Evolutionary conservation across 2,113 vertebrate genomes (phyloP).

Genomic region (Cacatua alba): DNA sequence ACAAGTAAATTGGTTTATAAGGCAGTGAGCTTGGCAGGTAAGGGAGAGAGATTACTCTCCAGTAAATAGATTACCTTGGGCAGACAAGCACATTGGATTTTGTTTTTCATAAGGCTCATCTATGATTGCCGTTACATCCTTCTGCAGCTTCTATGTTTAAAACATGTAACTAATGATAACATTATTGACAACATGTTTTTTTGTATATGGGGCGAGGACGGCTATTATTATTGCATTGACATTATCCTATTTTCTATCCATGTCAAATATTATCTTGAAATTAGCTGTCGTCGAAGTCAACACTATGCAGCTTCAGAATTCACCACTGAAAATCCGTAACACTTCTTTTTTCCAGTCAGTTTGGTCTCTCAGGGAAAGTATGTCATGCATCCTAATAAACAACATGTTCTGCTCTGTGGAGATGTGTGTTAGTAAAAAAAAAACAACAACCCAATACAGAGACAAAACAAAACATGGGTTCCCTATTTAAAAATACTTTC

Average conservation of each 20-base stretch:
- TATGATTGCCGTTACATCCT: neutral
- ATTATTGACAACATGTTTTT: neutral
- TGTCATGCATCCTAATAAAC: conserved; percentile 23
- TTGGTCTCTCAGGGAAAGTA: conserved; percentile 45
- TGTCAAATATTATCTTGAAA: neutral
- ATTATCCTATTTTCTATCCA: neutral
- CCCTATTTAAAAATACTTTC: neutral
- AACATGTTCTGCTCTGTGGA: conserved; percentile 33
- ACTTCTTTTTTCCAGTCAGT: conserved; percentile 44
- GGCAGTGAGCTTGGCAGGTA: neutral
- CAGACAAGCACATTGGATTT: neutral
- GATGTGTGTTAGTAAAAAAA: neutral
- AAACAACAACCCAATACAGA: neutral
- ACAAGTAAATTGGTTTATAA: neutral
- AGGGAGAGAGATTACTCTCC: neutral
- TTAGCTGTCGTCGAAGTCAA: neutral
- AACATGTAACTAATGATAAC: neutral
- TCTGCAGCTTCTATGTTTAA: neutral
- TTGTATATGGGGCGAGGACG: fast-evolving
- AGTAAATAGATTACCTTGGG: neutral
- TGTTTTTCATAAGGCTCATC: neutral
- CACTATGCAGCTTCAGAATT: neutral
- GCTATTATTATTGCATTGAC: neutral
- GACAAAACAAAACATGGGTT: conserved; percentile 3
- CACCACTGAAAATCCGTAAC: neutral